Evolutionary conservation across 2,113 vertebrate genomes (phyloP), one percentile per base, ranked within the genome.

Genomic region (Bufo bufo): DNA sequence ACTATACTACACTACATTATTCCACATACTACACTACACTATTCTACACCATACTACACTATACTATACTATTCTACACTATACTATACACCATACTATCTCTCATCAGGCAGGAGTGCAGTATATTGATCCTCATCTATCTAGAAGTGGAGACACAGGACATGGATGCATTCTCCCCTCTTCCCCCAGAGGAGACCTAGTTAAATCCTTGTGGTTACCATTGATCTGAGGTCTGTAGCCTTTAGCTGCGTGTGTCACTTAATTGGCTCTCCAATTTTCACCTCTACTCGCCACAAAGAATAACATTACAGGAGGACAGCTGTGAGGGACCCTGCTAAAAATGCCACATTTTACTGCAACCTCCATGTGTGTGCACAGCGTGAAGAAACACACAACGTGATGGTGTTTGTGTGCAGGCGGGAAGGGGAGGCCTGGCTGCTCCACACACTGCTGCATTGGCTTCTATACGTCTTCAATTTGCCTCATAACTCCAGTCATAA

Each of bases 181-280:
- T 63, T 8, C 11, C 61, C 72, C 77, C 59, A 33, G 77, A 45
- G 59, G 63, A 61, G 79, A 13, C 16, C 20, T 20, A 20, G 66
- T 82, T 75, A 49, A 63, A 75, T 61, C 65, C 66, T 71, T 87
- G 86, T 87, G 56, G 79, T 82, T 82, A 75, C 78, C 59, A 82
- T 75, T 75, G 79, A 71, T 87, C 17, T 75, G 86, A 63, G 78
- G 50, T 82, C 77, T 87, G 78, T 82, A 87, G 52, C 75, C 61
- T 86, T 61, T 63, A 86, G 85, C 85, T 63, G 47, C 74, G 77
- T 71, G 85, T 86, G 77, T 87, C 85, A 81, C 85, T 81, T 87
- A 87, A 87, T 87, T 87, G 85, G 61, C 77, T 87, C 77, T 87
- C 77, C 77, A 87, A 87, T 87, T 87, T 80, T 87, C 85, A 87